A percentile compares a stretch with the other conserved stretches of the same genome.
Evolutionary conservation across 2,888 invertebrate genomes (phyloP).

Genomic region (Drosophila imparisetae): DNA sequence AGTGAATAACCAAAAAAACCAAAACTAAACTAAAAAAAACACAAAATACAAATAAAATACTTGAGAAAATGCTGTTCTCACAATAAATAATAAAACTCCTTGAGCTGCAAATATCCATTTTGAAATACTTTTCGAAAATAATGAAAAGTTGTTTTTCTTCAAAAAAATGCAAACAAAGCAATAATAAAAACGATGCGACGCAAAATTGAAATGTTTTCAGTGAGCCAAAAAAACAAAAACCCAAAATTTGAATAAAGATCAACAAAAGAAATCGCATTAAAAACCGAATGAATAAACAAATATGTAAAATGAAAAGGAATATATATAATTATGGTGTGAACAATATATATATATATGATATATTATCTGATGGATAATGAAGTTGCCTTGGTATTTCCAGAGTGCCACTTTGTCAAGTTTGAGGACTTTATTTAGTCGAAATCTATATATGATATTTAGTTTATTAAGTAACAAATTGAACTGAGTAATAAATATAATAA

Average conservation of each 20-base stretch:
- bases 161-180: constrained; percentile 43
- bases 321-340: constrained; percentile 10
- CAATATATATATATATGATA: constrained; percentile 10
- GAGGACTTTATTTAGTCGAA: background rate
- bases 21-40: constrained; percentile 1
- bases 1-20: constrained; percentile 42
- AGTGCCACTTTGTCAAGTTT: background rate
- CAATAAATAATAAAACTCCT: constrained; percentile 30
- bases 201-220: constrained; percentile 41
- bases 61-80: background rate
- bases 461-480: background rate
- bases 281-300: constrained; percentile 35
- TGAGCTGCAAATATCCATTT: constrained; percentile 15
- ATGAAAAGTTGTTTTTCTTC: constrained; percentile 29
- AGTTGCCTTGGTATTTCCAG: background rate
- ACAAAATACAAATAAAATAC: background rate
- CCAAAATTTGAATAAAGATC: constrained; percentile 40
- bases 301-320: background rate
- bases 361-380: background rate
- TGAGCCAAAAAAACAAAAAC: constrained; percentile 9
- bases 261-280: constrained; percentile 41
- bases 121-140: constrained; percentile 14
- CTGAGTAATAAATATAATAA: background rate
- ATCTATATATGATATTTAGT: background rate
- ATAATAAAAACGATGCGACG: constrained; percentile 46